These are phyloP conservation scores for Macaria notata DNA, from an alignment of 2,888 invertebrate species.

Conservation along the genomic window DNA sequence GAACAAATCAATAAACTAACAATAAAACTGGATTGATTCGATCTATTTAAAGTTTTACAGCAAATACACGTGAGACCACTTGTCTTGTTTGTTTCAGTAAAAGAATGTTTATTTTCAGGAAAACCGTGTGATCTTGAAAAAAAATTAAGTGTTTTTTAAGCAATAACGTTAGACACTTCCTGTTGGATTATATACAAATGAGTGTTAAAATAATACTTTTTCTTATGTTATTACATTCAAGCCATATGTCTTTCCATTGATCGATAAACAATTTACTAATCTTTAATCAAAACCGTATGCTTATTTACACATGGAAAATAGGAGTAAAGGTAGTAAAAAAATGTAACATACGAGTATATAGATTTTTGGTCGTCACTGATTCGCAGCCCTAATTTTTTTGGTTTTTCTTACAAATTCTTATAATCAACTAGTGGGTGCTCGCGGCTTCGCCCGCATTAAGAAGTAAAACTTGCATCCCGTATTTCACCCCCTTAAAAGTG, in stretches of 20 bases:
- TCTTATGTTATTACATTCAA: constrained; percentile 7
- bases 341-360: too few relatives aligned
- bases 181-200: neutral
- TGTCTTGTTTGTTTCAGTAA: constrained; percentile 13
- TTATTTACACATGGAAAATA: neutral
- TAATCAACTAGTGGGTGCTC: too few relatives aligned
- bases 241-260: too few relatives aligned
- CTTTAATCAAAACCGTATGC: neutral
- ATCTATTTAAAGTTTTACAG: constrained; percentile 18
- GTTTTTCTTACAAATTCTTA: too few relatives aligned
- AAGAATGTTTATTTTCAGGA: constrained; percentile 14
- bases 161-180: neutral
- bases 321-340: too few relatives aligned
- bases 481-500: too few relatives aligned
- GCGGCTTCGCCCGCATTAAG: too few relatives aligned
- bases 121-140: constrained; percentile 3
- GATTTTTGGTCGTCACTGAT: too few relatives aligned
- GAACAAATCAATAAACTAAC: constrained; percentile 22
- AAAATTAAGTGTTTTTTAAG: neutral
- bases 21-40: constrained; percentile 20
- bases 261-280: neutral
- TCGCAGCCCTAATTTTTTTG: too few relatives aligned
- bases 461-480: too few relatives aligned
- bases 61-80: constrained; percentile 19
- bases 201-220: constrained; percentile 4